Conservation (phyloP, 1,140 invertebrate species). For the Rhagoletis zephyria region DNA sequence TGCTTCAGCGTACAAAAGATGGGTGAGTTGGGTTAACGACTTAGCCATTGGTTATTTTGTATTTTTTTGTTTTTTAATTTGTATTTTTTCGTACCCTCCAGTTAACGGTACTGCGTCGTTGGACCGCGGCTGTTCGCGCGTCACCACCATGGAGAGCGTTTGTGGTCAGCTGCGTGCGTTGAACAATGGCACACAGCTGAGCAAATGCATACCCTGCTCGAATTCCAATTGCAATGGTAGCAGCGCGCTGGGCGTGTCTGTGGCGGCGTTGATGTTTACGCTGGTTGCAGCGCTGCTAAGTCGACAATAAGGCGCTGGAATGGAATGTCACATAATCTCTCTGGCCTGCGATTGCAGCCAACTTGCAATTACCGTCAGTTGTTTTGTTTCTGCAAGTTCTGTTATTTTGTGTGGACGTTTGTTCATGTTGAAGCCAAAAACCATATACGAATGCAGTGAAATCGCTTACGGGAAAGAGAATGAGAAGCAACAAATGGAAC, state of each 20-base stretch:
- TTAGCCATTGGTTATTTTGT: neutral
- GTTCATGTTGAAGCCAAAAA: neutral
- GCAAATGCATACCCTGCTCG: slow-evolving; percentile 64
- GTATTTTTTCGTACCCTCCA: slow-evolving; percentile 37
- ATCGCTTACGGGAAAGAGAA: neutral
- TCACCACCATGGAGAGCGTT: slow-evolving; percentile 61
- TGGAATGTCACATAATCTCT: no score
- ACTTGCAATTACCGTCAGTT: no score
- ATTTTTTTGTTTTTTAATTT: slow-evolving; percentile 19
- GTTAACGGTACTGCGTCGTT: slow-evolving; percentile 59
- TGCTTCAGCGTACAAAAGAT: slow-evolving; percentile 64
- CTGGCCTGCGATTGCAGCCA: no score
- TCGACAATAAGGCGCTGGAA: slow-evolving; percentile 57
- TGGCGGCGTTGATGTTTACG: slow-evolving; percentile 61
- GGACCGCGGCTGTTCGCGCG: slow-evolving; percentile 67
- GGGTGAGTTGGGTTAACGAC: slow-evolving; percentile 52
- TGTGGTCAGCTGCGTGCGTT: slow-evolving; percentile 58
- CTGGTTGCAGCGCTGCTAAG: slow-evolving; percentile 62
- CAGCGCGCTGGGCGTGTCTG: slow-evolving; percentile 58
- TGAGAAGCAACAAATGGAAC: neutral
- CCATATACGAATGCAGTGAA: neutral
- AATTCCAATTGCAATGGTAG: slow-evolving; percentile 66
- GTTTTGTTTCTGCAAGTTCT: no score
- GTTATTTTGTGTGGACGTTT: no score
- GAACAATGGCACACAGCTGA: slow-evolving; percentile 57